Conservation (phyloP, 2,113 vertebrate genomes). For the Apodemus speciosus region DNA sequence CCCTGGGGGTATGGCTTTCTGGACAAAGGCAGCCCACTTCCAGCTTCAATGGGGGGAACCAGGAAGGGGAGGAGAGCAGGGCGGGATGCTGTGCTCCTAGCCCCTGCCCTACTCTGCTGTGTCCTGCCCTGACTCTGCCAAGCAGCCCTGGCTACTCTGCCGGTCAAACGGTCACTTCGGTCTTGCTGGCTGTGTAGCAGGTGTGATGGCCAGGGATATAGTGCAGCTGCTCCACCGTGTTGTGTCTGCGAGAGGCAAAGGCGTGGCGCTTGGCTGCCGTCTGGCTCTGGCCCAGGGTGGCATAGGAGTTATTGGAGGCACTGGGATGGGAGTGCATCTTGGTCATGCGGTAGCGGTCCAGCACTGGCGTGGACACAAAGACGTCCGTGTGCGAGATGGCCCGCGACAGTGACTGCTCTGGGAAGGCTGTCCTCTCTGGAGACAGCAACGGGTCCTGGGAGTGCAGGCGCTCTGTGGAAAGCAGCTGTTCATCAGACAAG, state of each 20-base stretch:
- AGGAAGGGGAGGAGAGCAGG: neutral
- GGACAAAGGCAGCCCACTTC: slow-evolving; percentile 79
- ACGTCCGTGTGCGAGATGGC: slow-evolving; percentile 98
- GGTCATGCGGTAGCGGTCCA: slow-evolving; percentile 98
- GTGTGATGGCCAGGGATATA: slow-evolving; percentile 96
- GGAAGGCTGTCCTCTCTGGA: slow-evolving; percentile 93
- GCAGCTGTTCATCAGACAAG: slow-evolving; percentile 94
- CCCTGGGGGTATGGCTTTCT: slow-evolving; percentile 84
- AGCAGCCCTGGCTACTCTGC: neutral
- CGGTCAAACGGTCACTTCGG: slow-evolving; percentile 97
- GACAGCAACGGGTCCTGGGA: slow-evolving; percentile 98
- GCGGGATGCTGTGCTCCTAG: neutral
- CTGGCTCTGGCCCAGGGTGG: slow-evolving; percentile 94
- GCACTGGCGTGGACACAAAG: slow-evolving; percentile 95
- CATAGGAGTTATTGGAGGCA: slow-evolving; percentile 97
- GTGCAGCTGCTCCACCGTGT: slow-evolving; percentile 98
- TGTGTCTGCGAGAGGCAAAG: slow-evolving; percentile 97
- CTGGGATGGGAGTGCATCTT: slow-evolving; percentile 99
- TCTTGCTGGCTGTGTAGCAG: slow-evolving; percentile 99
- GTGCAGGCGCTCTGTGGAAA: slow-evolving; percentile 95
- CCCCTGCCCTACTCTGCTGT: neutral
- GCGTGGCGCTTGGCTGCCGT: slow-evolving; percentile 96
- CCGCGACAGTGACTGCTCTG: slow-evolving; percentile 93
- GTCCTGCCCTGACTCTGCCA: neutral
- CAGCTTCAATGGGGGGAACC: neutral